Percentiles rank a stretch among this genome's conserved stretches.
These are phyloP conservation scores for Zeuzera pyrina DNA, from an alignment of 2,888 invertebrate species.

Conservation along the genomic window DNA sequence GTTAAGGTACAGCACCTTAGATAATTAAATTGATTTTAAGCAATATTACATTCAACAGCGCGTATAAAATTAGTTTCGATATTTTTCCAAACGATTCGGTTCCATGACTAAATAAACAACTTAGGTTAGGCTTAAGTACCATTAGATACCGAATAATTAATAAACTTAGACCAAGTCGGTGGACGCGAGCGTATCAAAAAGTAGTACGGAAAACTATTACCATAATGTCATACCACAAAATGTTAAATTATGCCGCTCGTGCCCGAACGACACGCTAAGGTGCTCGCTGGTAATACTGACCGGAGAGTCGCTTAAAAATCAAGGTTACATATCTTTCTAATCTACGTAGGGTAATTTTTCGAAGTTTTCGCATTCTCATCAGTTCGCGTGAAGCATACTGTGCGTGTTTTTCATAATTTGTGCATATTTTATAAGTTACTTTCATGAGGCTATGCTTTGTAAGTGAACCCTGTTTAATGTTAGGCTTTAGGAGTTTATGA, in stretches of 20 bases:
- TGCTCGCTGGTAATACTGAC: no score
- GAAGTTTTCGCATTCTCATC: constrained; percentile 15
- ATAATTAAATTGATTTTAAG: no score
- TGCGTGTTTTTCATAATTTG: constrained; percentile 43
- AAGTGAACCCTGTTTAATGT: constrained; percentile 17
- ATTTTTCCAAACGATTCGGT: no score
- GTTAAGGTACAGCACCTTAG: no score
- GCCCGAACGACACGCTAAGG: constrained; percentile 30
- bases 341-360: constrained; percentile 14
- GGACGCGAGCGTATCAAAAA: constrained; percentile 51
- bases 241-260: constrained; percentile 41
- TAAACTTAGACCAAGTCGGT: constrained; percentile 13
- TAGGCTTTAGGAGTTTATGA: not conserved
- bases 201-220: constrained; percentile 56
- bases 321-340: constrained; percentile 13
- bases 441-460: constrained; percentile 27
- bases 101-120: no score
- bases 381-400: constrained; percentile 13
- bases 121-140: no score
- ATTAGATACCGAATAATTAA: constrained; percentile 22
- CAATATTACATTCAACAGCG: no score
- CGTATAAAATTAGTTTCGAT: no score
- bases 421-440: constrained; percentile 39
- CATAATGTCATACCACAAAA: constrained; percentile 65
- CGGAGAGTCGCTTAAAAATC: not conserved